These are phyloP conservation scores for Athripsodes cinereus DNA, from an alignment of 2,888 invertebrate genomes.

Conservation along the genomic window DNA sequence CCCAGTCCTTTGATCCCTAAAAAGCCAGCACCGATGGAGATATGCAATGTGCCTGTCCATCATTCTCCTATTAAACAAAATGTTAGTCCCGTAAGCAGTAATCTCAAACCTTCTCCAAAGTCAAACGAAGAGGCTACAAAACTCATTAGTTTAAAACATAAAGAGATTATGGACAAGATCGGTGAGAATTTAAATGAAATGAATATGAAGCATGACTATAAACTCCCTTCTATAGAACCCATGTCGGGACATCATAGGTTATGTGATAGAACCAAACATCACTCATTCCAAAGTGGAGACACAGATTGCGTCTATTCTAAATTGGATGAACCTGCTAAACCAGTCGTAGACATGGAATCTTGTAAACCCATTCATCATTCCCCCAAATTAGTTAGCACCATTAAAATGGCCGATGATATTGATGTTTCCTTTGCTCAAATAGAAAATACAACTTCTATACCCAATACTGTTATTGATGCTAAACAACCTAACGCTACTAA, in stretches of 20 bases:
- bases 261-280: slow-evolving; percentile 47
- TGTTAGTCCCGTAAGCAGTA: neutral
- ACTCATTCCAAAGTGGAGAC: neutral
- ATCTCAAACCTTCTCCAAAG: slow-evolving; percentile 3
- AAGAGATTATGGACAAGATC: slow-evolving; percentile 25
- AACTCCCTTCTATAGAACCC: slow-evolving; percentile 35
- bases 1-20: neutral
- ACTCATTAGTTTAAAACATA: slow-evolving; percentile 24
- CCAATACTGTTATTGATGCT: slow-evolving; percentile 11
- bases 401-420: slow-evolving; percentile 13
- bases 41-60: neutral
- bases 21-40: neutral
- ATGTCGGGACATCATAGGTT: slow-evolving; percentile 55
- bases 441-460: slow-evolving; percentile 23
- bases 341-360: slow-evolving; percentile 1
- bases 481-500: slow-evolving; percentile 9
- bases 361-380: slow-evolving; percentile 14
- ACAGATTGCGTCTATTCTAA: slow-evolving; percentile 10
- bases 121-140: slow-evolving; percentile 16
- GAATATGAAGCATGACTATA: slow-evolving; percentile 22
- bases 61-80: neutral
- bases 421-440: slow-evolving; percentile 24
- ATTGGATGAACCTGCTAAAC: slow-evolving; percentile 11
- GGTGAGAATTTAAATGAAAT: slow-evolving; percentile 25
- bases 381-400: slow-evolving; percentile 15